A percentile compares a stretch with the other conserved stretches of the same genome.
These are phyloP conservation scores for Astropecten irregularis DNA, from an alignment of 53 echinoderm and acorn worm species.

Conservation along the genomic window DNA sequence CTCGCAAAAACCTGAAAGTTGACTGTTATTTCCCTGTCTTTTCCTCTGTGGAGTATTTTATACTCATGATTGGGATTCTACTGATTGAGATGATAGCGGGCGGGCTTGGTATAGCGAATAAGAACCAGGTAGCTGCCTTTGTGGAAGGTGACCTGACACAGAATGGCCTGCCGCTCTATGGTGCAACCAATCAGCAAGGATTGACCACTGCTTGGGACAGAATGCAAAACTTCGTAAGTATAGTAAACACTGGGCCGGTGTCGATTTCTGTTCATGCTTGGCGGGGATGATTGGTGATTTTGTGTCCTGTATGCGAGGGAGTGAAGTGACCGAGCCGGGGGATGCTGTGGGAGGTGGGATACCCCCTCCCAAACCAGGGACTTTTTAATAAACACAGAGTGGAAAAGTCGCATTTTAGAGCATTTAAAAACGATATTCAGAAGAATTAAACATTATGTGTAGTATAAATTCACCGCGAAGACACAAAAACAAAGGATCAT, in stretches of 20 bases:
- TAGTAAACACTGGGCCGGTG: background rate
- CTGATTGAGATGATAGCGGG: constrained; percentile 75
- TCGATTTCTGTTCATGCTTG: too few relatives aligned
- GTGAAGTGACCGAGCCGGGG: too few relatives aligned
- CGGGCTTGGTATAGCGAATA: constrained; percentile 75
- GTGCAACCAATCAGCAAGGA: constrained; percentile 66
- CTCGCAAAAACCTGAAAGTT: too few relatives aligned
- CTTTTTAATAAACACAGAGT: too few relatives aligned
- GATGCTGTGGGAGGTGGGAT: too few relatives aligned
- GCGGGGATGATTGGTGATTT: background rate
- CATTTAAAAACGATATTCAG: too few relatives aligned
- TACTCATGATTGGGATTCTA: constrained; percentile 69
- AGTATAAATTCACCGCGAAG: too few relatives aligned
- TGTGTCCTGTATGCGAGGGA: too few relatives aligned
- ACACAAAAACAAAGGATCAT: too few relatives aligned
- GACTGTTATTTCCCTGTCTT: background rate
- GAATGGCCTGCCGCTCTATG: constrained; percentile 70
- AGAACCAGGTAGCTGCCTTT: constrained; percentile 72
- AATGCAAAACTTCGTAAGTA: constrained; percentile 81
- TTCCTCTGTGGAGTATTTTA: constrained; percentile 63
- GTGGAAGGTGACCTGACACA: constrained; percentile 76
- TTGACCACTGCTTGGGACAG: constrained; percentile 86
- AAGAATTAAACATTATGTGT: too few relatives aligned
- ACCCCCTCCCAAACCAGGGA: too few relatives aligned
- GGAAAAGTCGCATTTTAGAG: too few relatives aligned